Percentiles rank a stretch among this genome's conserved stretches.
Evolutionary conservation across 2,797 vertebrate species (phyloP).

Genomic region (Lophius americanus): DNA sequence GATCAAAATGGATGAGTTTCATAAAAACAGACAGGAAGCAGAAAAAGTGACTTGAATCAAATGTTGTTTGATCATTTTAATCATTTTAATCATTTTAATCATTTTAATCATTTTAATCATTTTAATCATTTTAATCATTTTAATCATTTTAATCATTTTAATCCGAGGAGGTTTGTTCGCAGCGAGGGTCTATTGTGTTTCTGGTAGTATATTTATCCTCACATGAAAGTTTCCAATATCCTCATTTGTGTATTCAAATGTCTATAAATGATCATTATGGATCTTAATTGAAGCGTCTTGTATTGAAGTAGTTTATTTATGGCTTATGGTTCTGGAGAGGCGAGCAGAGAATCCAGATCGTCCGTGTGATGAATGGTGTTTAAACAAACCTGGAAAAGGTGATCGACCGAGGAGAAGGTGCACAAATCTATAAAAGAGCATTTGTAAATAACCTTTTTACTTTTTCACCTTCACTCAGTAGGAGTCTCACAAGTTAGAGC

Average conservation of each 20-base stretch:
- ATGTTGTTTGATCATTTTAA: no score
- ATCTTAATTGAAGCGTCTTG: slow-evolving; percentile 29
- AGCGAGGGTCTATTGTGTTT: slow-evolving; percentile 9
- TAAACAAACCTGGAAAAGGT: slow-evolving; percentile 43
- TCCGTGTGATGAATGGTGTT: slow-evolving; percentile 29
- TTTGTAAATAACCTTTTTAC: slow-evolving; percentile 79
- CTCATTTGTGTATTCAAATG: slow-evolving; percentile 32
- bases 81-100: no score
- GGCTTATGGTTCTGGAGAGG: slow-evolving; percentile 43
- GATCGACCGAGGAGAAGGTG: slow-evolving; percentile 13
- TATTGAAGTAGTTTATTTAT: slow-evolving; percentile 48
- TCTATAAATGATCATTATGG: slow-evolving; percentile 32
- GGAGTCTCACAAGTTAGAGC: slow-evolving; percentile 51
- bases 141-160: no score
- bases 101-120: no score
- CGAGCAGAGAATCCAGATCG: slow-evolving; percentile 33
- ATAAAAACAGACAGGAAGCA: no score
- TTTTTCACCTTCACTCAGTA: slow-evolving; percentile 34
- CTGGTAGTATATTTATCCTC: slow-evolving; percentile 42
- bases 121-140: no score
- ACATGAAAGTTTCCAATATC: slow-evolving; percentile 6
- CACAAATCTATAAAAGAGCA: slow-evolving; percentile 55
- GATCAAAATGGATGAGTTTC: no score
- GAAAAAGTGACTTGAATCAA: no score
- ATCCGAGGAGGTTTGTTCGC: no score